Evolutionary conservation across 92 coral and sea anemone species (phyloP), one percentile per base, ranked within the genome.

Genomic region (Diadumene lineata): DNA sequence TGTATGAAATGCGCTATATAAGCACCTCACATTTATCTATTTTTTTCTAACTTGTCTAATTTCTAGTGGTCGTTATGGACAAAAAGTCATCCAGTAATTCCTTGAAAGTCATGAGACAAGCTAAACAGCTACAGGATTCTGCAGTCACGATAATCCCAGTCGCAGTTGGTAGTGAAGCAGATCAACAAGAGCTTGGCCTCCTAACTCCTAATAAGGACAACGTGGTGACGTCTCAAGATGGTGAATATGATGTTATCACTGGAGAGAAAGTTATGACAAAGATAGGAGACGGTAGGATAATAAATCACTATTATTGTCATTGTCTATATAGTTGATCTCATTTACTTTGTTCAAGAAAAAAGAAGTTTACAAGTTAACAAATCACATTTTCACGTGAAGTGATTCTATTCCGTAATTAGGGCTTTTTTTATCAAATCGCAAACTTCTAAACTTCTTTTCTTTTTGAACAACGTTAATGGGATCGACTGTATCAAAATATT

Each of bases 61-160:
- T 21, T 53, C 4, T 23, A 74, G 79, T 74, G 15, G 87, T 86
- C 2, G 68, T 86, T 15, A 60, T 75, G 63, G 91, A 86, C 69
- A 82, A 66, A 32, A 74, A 68, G 22, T 77, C 83, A 7, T 31
- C 66, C 26, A 62, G 73, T 16, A 69, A 77, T 72, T 18, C 84
- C 23, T 60, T 33, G 22, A 31, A 71, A 51, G 30, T 75, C 56
- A 56, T 84, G 13, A 73, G 79, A 50, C 62, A 78, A 57, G 89
- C 64, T 56, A 69, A 80, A 44, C 70, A 78, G 27, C 73, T 88
- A 30, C 75, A 80, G 31, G 80, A 63, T 19, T 68, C 82, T 23
- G 68, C 87, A 21, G 93, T 90, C 15, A 88, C 86, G 64, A 77
- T 93, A 21, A 83, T 93, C 1, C 93, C 98, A 10, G 92, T 93